Base-by-base conservation (phyloP, 2,888 invertebrate species). In the Coleophora deauratella region DNA sequence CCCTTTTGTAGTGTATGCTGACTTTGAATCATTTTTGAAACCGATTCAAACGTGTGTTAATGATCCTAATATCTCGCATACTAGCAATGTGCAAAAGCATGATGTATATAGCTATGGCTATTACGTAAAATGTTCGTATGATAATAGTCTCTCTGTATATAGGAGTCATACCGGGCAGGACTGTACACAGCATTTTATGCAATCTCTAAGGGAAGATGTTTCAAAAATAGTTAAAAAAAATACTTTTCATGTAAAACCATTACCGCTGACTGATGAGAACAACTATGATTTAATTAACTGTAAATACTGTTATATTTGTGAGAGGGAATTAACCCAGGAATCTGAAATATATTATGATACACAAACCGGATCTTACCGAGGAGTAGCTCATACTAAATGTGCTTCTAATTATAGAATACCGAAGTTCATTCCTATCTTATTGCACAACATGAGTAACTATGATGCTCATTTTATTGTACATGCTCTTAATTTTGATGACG, bases 71-170 rank as follows among this genome's bases (percentile, higher is more conserved):
- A n/a, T n/a, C n/a, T 41, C 54, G 9, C 46, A 37, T 31, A 55
- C 55, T n/a, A 45, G 40, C 10, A 57, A 55, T 38, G 38, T 52
- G 31, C 46, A 56, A 28, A 47, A 47, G 50, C 53, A 57, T 45
- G 48, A 51, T 33, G 46, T 47, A 1, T 57, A 56, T 41, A 60
- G 59, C 48, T 61, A 59, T 43, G 57, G 54, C 9, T 58, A 58
- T 45, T 58, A 56, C 33, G 46, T 59, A 9, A 57, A 59, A 44
- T 59, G 56, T 49, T 51, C 52, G 35, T 59, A 49, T 44, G 50
- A 59, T 46, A 43, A 58, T 39, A 45, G 30, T 30, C 41, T 52
- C 10, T 56, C 50, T 34, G 52, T 46, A 46, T 56, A 51, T 49
- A 44, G 27, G 42, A 50, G 50, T 21, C 59, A 57, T 35, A 51